Percentiles rank a stretch among this genome's conserved stretches.
Evolutionary conservation across 1,140 invertebrate genomes (phyloP).

Genomic region (Zaprionus kolodkinae): DNA sequence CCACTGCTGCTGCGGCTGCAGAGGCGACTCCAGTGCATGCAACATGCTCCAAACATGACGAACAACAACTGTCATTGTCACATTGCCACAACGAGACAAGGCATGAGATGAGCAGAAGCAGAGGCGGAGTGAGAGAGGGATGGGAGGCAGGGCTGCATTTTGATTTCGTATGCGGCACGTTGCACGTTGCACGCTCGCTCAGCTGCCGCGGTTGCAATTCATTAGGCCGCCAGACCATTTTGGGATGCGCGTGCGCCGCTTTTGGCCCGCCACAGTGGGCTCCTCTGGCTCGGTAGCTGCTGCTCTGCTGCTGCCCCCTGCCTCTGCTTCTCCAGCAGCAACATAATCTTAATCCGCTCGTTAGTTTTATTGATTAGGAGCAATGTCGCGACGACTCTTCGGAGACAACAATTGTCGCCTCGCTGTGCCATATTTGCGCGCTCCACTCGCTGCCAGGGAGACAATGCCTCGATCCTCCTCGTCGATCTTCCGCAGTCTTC

Average conservation of each 20-base stretch:
- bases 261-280: conserved; percentile 64
- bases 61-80: conserved; percentile 83
- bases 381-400: conserved; percentile 74
- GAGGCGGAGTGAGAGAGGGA: background rate
- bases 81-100: conserved; percentile 60
- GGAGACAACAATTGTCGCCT: conserved; percentile 83
- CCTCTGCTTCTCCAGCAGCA: conserved; percentile 12
- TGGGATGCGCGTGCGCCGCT: conserved; percentile 77
- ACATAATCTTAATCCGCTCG: conserved; percentile 82
- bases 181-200: conserved; percentile 24
- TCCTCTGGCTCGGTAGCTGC: background rate
- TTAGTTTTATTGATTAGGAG: conserved; percentile 82
- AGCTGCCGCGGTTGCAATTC: conserved; percentile 61
- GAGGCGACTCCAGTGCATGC: conserved; percentile 41
- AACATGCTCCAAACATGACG: conserved; percentile 81
- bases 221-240: conserved; percentile 78
- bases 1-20: background rate
- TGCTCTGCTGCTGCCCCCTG: background rate
- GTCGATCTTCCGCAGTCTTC: too few species aligned
- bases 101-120: conserved; percentile 12
- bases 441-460: conserved; percentile 28
- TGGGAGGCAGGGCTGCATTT: conserved; percentile 28
- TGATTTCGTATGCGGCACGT: conserved; percentile 65
- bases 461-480: conserved; percentile 61
- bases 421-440: conserved; percentile 79